These are phyloP conservation scores for Lipotes vexillifer DNA, from an alignment of 2,113 vertebrate genomes.

Conservation along the genomic window DNA sequence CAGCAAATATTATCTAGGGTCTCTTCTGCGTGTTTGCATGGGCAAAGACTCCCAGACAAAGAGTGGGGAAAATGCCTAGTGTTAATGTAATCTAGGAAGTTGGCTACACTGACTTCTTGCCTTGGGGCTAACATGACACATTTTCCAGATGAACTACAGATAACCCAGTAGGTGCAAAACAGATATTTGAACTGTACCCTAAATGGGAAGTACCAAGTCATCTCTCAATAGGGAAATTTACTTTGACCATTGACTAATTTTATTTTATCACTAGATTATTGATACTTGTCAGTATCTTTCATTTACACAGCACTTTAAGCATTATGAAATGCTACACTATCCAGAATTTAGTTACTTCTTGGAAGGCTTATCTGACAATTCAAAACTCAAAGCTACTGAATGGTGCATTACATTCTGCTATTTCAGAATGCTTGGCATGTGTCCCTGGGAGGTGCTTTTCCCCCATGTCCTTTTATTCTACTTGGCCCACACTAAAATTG, in stretches of 20 bases:
- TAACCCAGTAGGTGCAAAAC: neutral
- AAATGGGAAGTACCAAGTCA: neutral
- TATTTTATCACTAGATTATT: neutral
- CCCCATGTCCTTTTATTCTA: neutral
- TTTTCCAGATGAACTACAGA: neutral
- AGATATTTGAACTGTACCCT: neutral
- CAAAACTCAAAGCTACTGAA: neutral
- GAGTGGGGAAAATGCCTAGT: neutral
- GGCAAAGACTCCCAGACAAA: neutral
- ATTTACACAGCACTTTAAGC: neutral
- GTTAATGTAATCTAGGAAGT: neutral
- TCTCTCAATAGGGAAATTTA: constrained; percentile 6
- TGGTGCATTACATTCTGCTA: neutral
- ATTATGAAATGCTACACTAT: neutral
- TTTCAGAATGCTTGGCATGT: neutral
- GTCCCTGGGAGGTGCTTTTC: too few relatives aligned
- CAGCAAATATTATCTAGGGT: neutral
- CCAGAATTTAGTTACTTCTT: neutral
- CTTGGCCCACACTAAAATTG: neutral
- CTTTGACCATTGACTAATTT: neutral
- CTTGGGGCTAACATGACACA: neutral
- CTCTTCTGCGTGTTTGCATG: neutral
- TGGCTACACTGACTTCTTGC: neutral
- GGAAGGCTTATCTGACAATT: neutral
- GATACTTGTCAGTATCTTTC: neutral